phyloP scores from a whole-genome alignment of 2,888 invertebrate genomes.

The Siphlonurus alternatus region DNA sequence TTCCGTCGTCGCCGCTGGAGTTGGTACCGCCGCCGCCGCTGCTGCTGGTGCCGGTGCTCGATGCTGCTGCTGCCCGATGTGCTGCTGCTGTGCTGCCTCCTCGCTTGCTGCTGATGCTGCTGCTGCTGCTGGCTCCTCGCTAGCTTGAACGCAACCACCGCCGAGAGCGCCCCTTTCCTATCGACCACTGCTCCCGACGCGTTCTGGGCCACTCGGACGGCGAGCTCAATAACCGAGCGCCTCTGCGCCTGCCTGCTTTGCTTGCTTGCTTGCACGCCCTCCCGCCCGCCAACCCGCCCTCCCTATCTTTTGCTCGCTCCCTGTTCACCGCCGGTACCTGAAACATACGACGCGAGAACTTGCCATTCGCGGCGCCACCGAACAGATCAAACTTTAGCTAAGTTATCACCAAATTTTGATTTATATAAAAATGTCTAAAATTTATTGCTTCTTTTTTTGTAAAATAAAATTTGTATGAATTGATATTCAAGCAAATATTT shows the following conservation, averaged over 20 bases:
- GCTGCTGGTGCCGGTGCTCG: background rate
- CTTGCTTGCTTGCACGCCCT: background rate
- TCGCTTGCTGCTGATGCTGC: background rate
- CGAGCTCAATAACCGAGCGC: background rate
- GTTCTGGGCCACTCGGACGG: slow-evolving; percentile 6
- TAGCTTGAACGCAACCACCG: background rate
- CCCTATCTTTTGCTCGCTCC: background rate
- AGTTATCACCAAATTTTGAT: background rate
- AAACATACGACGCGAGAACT: slow-evolving; percentile 23
- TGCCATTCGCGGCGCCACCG: slow-evolving; percentile 7
- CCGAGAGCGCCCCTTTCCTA: slow-evolving; percentile 17
- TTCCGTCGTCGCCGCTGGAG: too few relatives aligned
- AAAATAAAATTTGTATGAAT: background rate
- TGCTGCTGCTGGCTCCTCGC: background rate
- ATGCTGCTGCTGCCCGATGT: background rate
- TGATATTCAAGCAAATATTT: background rate
- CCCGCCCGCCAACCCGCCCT: background rate
- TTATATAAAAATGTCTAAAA: background rate
- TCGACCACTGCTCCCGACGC: slow-evolving; percentile 17
- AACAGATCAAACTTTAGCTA: background rate
- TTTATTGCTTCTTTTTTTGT: background rate
- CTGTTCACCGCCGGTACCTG: slow-evolving; percentile 17
- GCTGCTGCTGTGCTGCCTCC: background rate
- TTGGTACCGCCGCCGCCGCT: background rate
- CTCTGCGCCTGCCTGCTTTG: background rate